Evolutionary conservation across 2,113 vertebrate genomes (phyloP), one percentile per base, ranked within the genome.

Genomic region (Sturnira hondurensis): DNA sequence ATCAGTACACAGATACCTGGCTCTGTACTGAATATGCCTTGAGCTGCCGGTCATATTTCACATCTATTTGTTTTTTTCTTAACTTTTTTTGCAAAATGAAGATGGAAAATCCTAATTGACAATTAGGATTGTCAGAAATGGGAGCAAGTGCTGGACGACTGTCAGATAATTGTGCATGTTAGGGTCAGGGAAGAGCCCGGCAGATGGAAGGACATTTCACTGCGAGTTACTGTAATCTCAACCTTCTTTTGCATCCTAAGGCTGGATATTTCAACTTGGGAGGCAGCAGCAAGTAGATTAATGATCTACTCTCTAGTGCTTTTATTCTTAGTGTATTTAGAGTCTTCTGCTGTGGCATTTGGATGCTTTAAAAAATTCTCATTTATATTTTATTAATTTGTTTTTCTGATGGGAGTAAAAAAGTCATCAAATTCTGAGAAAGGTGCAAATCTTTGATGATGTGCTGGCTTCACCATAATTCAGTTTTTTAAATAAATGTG

Each of bases 281-380:
- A 83, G 5, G 91, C 16, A 52, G n/a, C 38, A 96, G 31, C 22
- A 90, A 87, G 71, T 77, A 7, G 36, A 65, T 71, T 71, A 71
- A 43, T 83, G 45, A 68, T 73, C 28, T 2, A 83, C 28, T 93
- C 33, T 91, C 10, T 28, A 77, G 20, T 84, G 63, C 47, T 93
- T 96, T 71, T 43, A 68, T 91, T 93, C 31, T 92, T 41, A 84
- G 73, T 54, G n/a, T 54, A 94, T 38, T 81, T 92, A 94, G 67
- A 84, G 13, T 86, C 31, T 93, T 94, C 47, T n/a, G 28, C 6
- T 94, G 10, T 61, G 41, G 43, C 38, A 90, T 68, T 43, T 96
- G 45, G 10, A 45, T 81, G 12, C 86, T 95, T 97, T 22, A 65
- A 93, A 94, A 81, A 38, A 77, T 68, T 33, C 12, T 91, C 61